Base-by-base conservation (phyloP, 2,113 vertebrate genomes). In the Todiramphus saurophagus region DNA sequence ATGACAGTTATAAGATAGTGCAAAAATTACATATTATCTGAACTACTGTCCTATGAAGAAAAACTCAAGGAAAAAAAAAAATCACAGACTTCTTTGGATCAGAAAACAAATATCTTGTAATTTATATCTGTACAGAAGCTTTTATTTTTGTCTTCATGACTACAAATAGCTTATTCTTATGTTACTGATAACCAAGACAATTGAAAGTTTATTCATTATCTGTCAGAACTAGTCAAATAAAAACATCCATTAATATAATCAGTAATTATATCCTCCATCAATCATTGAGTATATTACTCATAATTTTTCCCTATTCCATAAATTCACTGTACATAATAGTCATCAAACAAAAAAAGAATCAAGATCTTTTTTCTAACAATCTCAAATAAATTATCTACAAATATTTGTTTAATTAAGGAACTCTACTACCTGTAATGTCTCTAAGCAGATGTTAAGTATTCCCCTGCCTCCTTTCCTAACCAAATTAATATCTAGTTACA, bases 371-470 rank as follows among this genome's bases (percentile, higher is more conserved):
- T 67, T 78, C 62, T 80, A 53, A 72, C 69, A 41, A 72, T 67
- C 78, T 83, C 60, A 56, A 28, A 62, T 41, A 79, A 81, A 37
- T 80, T 88, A 55, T 68, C 43, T 33, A 62, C 86, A 93, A 96
- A 95, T 94, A 94, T 96, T 89, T 93, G 50, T 82, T 85, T 94
- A 81, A 86, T 69, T 81, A 95, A 81, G 24, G 16, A 83, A 9
- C 51, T 68, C 31, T 63, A 13, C 17, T 86, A 87, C 85, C 33
- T 64, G 51, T 35, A 69, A 46, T 37, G 28, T 75, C 31, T 84
- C 76, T 27, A 10, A 70, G 55, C 46, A 93, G 51, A 89, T 74
- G 28, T 58, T 41, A 90, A 83, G 16, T 80, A 84, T 55, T 87
- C 30, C 11, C 41, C 31, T 30, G 9, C 27, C 46, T 79, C 31